phyloP scores from a whole-genome alignment of 2,888 invertebrate genomes.

The Osedax frankpressi region DNA sequence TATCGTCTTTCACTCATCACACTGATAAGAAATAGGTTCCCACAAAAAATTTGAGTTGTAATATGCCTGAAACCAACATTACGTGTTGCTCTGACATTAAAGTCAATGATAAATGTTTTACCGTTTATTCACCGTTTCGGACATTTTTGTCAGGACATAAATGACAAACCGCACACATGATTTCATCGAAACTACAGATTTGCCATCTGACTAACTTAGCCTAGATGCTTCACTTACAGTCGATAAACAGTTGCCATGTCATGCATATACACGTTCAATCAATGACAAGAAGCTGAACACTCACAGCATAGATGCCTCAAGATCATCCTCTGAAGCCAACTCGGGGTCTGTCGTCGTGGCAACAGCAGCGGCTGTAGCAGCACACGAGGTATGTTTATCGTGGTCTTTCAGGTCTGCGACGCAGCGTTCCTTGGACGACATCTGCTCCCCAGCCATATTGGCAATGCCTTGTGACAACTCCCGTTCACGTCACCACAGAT shows the following conservation, averaged over 20 bases:
- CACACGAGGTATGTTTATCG: not conserved
- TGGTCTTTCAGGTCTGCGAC: not conserved
- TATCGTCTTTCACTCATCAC: too few species aligned
- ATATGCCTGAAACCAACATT: not conserved
- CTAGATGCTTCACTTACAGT: not conserved
- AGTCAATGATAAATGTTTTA: slow-evolving; percentile 1
- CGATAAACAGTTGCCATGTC: not conserved
- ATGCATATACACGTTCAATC: not conserved
- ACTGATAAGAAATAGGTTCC: not conserved
- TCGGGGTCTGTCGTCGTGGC: not conserved
- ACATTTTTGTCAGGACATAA: slow-evolving; percentile 1
- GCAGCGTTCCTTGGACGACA: slow-evolving; percentile 2
- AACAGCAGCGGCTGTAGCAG: not conserved
- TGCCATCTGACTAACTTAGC: not conserved
- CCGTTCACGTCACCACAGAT: not conserved
- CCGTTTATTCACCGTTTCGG: not conserved
- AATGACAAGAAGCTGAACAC: not conserved
- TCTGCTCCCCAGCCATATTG: not conserved
- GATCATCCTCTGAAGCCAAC: slow-evolving; percentile 6
- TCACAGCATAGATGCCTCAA: slow-evolving; percentile 12
- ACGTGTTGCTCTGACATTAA: not conserved
- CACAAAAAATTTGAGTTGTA: not conserved
- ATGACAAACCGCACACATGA: not conserved
- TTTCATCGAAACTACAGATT: not conserved
- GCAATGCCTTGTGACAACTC: not conserved